Percentiles rank a stretch among this genome's conserved stretches.
phyloP scores from a whole-genome alignment of 2,888 invertebrate species.

The Amphipyra berbera region DNA sequence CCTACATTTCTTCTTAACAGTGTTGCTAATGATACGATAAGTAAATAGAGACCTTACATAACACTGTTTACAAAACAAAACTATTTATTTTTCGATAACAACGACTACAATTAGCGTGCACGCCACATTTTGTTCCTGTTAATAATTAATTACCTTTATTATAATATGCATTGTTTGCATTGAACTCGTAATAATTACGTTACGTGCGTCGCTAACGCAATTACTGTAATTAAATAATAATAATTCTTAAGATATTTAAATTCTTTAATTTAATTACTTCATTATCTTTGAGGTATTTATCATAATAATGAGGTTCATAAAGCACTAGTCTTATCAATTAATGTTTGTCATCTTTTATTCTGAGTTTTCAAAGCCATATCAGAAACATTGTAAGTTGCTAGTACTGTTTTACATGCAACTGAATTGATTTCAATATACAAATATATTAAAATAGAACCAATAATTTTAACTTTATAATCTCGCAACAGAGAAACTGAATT shows the following conservation, averaged over 20 bases:
- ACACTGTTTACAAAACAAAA: no score
- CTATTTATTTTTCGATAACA: slow-evolving; percentile 29
- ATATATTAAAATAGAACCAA: slow-evolving; percentile 7
- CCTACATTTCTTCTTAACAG: no score
- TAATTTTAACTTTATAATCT: slow-evolving; percentile 29
- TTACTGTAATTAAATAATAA: background rate
- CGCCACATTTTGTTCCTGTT: slow-evolving; percentile 14
- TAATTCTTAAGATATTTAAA: slow-evolving; percentile 4
- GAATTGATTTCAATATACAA: background rate
- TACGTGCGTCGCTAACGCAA: slow-evolving; percentile 2
- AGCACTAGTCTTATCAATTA: background rate
- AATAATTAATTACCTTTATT: slow-evolving; percentile 32
- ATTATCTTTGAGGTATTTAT: background rate
- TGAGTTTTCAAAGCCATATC: no score
- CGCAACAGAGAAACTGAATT: slow-evolving; percentile 27
- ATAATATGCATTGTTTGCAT: slow-evolving; percentile 42
- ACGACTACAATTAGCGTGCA: slow-evolving; percentile 13
- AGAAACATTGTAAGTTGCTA: no score
- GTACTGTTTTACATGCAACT: no score
- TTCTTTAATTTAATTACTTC: slow-evolving; percentile 15
- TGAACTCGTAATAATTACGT: slow-evolving; percentile 14
- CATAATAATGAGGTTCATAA: no score
- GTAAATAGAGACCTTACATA: no score
- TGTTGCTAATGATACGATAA: no score
- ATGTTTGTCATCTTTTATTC: background rate